These are phyloP conservation scores for Plumapathes pennacea DNA, from an alignment of 92 coral and sea anemone genomes.

Conservation along the genomic window DNA sequence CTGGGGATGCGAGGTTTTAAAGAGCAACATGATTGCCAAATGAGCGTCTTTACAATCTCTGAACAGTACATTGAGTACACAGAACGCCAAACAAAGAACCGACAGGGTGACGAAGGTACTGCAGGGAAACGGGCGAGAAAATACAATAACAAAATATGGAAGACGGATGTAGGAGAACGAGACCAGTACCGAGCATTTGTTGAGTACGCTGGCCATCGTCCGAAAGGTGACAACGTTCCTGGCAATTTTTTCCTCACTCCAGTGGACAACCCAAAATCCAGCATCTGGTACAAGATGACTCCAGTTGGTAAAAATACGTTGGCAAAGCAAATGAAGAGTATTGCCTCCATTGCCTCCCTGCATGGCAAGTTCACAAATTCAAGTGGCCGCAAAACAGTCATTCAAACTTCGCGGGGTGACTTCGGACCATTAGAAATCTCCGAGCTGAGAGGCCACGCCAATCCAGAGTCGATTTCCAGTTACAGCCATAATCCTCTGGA, in stretches of 20 bases:
- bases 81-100: conserved; percentile 52
- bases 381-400: conserved; percentile 62
- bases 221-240: conserved; percentile 26
- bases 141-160: conserved; percentile 46
- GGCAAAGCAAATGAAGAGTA: conserved; percentile 17
- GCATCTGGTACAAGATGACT: conserved; percentile 25
- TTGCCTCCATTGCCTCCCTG: conserved; percentile 23
- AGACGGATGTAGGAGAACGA: conserved; percentile 38
- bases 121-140: conserved; percentile 32
- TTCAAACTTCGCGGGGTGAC: conserved; percentile 52
- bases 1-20: conserved; percentile 42
- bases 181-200: conserved; percentile 32
- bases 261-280: conserved; percentile 21
- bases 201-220: conserved; percentile 32
- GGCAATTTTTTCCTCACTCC: conserved; percentile 25
- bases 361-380: conserved; percentile 47
- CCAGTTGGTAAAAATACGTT: conserved; percentile 23
- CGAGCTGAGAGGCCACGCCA: conserved; percentile 71
- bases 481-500: conserved; percentile 62
- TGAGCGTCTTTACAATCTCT: conserved; percentile 18
- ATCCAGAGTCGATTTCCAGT: conserved; percentile 58
- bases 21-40: conserved; percentile 43
- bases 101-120: conserved; percentile 24
- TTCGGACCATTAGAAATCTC: conserved; percentile 64
- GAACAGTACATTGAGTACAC: conserved; percentile 40